Base-by-base conservation (phyloP, 2,797 vertebrate species). In the Mallotus villosus region DNA sequence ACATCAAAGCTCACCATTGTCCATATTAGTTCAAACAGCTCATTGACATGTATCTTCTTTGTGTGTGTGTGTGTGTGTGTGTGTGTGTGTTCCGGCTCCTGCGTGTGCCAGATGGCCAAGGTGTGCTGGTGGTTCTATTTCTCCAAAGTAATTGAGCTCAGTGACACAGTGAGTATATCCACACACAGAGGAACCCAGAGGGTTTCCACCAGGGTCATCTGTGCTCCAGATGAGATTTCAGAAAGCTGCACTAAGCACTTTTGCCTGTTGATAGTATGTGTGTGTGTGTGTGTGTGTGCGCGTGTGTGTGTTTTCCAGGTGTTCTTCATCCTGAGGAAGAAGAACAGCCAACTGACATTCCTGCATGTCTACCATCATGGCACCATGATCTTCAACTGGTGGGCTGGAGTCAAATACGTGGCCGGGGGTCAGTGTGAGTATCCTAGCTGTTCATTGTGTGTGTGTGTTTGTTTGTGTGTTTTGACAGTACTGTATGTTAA, bases 61-160 rank as follows among this genome's bases (percentile, higher is more conserved):
- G 25, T 4, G 22, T 71, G 59, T 64, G 25, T 73, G 14, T 19
- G 65, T 24, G 4, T 7, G n/a, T 67, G 11, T 53, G 51, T 53
- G 51, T 55, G 51, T 55, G 51, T 55, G 51, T 55, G 51, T 55
- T 17, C 19, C 4, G 16, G 51, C 19, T 17, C 5, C 1, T 53
- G 27, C 24, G 4, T 24, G 6, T 69, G 21, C 25, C 70, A 95
- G 94, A 91, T 94, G 94, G 93, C 91, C 71, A 85, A 78, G 63
- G 82, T 75, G 77, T 84, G 89, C 67, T 88, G 85, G 79, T 86
- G 87, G 80, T 88, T 87, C 78, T 89, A 85, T 82, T 87, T 90
- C 76, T 91, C 83, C 3, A 83, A 90, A 80, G 80, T 81, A 27
- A 32, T 78, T 3, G 85, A 89, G 32, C 76, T 89, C 60, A 81